Evolutionary conservation across 2,888 invertebrate species (phyloP).

Genomic region (Scelioninae gen. 1): DNA sequence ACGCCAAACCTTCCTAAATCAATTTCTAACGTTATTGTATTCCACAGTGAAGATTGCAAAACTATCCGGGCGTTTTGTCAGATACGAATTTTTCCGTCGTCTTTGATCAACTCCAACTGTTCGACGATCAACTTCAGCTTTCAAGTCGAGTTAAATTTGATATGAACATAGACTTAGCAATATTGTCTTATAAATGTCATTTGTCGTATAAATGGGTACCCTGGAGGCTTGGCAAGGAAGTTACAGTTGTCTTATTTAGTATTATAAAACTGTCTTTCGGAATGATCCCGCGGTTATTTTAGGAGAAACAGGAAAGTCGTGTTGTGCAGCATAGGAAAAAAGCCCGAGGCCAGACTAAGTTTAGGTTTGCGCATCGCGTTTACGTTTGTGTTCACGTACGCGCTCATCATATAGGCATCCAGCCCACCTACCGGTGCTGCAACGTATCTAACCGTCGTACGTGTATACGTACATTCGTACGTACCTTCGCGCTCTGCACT

Average conservation of each 20-base stretch:
- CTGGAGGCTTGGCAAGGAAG: constrained; percentile 50
- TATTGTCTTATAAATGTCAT: constrained; percentile 61
- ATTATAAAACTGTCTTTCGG: constrained; percentile 41
- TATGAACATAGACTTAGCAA: constrained; percentile 23
- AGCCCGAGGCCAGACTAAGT: constrained; percentile 39
- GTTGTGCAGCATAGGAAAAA: too few species aligned
- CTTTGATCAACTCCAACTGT: too few species aligned
- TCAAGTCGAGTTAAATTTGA: constrained; percentile 24
- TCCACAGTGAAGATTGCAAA: too few species aligned
- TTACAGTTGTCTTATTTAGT: constrained; percentile 48
- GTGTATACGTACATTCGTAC: constrained; percentile 21
- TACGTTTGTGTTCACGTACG: constrained; percentile 65
- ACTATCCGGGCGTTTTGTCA: not conserved
- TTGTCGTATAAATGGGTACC: constrained; percentile 42
- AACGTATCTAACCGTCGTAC: constrained; percentile 62
- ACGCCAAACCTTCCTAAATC: constrained; percentile 18
- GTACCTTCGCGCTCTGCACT: constrained; percentile 67
- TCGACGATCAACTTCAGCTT: not conserved
- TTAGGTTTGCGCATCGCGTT: constrained; percentile 52
- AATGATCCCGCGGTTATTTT: constrained; percentile 40
- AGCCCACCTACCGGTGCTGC: constrained; percentile 57
- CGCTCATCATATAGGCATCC: constrained; percentile 50
- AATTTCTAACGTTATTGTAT: not conserved
- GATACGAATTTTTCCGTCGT: not conserved
- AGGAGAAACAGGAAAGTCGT: constrained; percentile 27